Evolutionary conservation across 2,797 vertebrate species (phyloP).

Genomic region (Meda fulgida): DNA sequence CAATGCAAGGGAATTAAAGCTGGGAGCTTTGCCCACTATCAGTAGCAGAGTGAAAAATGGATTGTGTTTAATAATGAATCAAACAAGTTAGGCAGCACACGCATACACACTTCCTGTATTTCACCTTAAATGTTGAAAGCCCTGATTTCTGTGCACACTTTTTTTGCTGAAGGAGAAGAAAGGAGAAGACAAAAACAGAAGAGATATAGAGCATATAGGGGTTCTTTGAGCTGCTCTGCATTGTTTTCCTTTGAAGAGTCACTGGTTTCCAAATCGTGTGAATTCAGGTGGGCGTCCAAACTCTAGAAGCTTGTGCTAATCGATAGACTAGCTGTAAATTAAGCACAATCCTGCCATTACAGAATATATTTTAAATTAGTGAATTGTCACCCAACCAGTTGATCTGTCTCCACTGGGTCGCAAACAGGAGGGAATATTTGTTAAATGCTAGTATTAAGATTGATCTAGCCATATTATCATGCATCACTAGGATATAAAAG

Average conservation of each 20-base stretch:
- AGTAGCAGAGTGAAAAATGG: slow-evolving; percentile 62
- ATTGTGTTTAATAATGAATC: slow-evolving; percentile 77
- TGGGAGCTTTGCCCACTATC: slow-evolving; percentile 70
- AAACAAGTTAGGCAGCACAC: slow-evolving; percentile 67
- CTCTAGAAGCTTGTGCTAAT: background rate
- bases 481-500: background rate
- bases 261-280: slow-evolving; percentile 10
- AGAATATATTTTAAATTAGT: background rate
- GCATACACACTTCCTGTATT: slow-evolving; percentile 66
- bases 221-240: background rate
- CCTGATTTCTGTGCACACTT: slow-evolving; percentile 53
- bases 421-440: slow-evolving; percentile 7
- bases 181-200: slow-evolving; percentile 24
- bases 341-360: slow-evolving; percentile 20
- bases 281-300: background rate
- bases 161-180: slow-evolving; percentile 9
- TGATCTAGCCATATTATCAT: background rate
- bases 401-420: background rate
- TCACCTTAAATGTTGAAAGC: slow-evolving; percentile 73
- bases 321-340: slow-evolving; percentile 17
- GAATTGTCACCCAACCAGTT: background rate
- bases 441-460: background rate
- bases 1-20: slow-evolving; percentile 75
- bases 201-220: background rate
- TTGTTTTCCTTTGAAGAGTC: slow-evolving; percentile 33